Percentiles rank a stretch among this genome's conserved stretches.
phyloP scores from a whole-genome alignment of 1,140 invertebrate species.

The Procambarus virginalis region DNA sequence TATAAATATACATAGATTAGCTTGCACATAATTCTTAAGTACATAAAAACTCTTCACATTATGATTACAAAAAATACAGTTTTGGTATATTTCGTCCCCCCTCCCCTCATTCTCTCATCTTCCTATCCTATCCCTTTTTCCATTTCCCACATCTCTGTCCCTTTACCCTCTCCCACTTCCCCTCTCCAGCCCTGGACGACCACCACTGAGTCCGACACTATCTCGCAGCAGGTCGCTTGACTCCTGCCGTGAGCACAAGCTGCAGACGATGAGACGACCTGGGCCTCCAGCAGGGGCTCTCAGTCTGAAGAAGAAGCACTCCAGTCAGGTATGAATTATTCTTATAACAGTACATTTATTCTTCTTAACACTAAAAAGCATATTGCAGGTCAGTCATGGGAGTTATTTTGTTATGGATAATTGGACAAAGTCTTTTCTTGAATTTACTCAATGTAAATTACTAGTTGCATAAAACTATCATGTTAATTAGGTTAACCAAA shows the following conservation, averaged over 20 bases:
- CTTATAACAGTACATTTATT: background rate
- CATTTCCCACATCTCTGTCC: slow-evolving; percentile 21
- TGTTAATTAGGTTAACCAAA: too few species aligned
- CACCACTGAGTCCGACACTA: slow-evolving; percentile 66
- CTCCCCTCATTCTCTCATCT: slow-evolving; percentile 22
- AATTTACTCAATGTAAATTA: too few species aligned
- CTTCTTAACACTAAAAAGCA: background rate
- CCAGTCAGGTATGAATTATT: slow-evolving; percentile 57
- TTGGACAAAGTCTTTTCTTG: too few species aligned
- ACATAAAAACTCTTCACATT: slow-evolving; percentile 18
- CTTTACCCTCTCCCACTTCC: slow-evolving; percentile 30
- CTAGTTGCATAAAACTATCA: too few species aligned
- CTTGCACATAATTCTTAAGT: background rate
- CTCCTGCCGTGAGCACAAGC: slow-evolving; percentile 68
- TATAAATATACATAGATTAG: background rate
- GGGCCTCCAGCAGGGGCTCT: slow-evolving; percentile 58
- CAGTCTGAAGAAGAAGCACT: slow-evolving; percentile 68
- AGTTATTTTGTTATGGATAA: background rate
- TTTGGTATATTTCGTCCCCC: slow-evolving; percentile 57
- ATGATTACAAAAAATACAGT: slow-evolving; percentile 30
- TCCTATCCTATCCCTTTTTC: slow-evolving; percentile 15
- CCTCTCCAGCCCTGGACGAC: slow-evolving; percentile 61
- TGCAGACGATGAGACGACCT: slow-evolving; percentile 63
- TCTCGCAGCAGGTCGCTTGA: slow-evolving; percentile 66
- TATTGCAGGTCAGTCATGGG: slow-evolving; percentile 21